Percentiles rank a stretch among this genome's conserved stretches.
These are phyloP conservation scores for Echiichthys vipera DNA, from an alignment of 2,797 vertebrate species.

Conservation along the genomic window DNA sequence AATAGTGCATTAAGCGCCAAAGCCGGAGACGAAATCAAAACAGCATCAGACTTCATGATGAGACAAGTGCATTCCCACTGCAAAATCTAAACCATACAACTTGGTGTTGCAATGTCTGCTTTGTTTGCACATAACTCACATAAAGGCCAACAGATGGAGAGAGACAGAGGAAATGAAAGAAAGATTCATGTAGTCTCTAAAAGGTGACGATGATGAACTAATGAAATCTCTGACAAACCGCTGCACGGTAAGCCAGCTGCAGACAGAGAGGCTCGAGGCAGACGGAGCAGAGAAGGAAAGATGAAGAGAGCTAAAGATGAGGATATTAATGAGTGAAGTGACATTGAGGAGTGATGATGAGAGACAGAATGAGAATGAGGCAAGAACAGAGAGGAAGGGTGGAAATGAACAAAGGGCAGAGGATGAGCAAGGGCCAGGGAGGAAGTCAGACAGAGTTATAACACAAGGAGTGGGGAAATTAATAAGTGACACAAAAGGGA, in stretches of 20 bases:
- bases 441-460: conserved; percentile 26
- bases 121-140: conserved; percentile 21
- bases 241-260: conserved; percentile 37
- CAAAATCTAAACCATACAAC: neutral
- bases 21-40: neutral
- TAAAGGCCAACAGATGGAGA: conserved; percentile 5
- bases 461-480: conserved; percentile 32
- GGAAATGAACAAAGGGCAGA: conserved; percentile 16
- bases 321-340: conserved; percentile 56
- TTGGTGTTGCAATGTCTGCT: neutral
- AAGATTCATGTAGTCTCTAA: conserved; percentile 19
- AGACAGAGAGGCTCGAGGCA: conserved; percentile 7
- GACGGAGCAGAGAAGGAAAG: conserved; percentile 32
- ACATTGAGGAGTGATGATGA: conserved; percentile 19
- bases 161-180: conserved; percentile 4
- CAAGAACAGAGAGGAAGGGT: neutral
- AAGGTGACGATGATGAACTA: conserved; percentile 69
- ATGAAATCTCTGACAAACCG: conserved; percentile 71
- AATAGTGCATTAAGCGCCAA: neutral
- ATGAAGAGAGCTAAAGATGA: conserved; percentile 30
- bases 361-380: conserved; percentile 39
- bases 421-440: conserved; percentile 25
- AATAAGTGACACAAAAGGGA: conserved; percentile 39
- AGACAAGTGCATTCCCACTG: neutral
- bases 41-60: neutral